Evolutionary conservation across 2,113 vertebrate genomes (phyloP), one percentile per base, ranked within the genome.

Genomic region (Cryptotis parvus): DNA sequence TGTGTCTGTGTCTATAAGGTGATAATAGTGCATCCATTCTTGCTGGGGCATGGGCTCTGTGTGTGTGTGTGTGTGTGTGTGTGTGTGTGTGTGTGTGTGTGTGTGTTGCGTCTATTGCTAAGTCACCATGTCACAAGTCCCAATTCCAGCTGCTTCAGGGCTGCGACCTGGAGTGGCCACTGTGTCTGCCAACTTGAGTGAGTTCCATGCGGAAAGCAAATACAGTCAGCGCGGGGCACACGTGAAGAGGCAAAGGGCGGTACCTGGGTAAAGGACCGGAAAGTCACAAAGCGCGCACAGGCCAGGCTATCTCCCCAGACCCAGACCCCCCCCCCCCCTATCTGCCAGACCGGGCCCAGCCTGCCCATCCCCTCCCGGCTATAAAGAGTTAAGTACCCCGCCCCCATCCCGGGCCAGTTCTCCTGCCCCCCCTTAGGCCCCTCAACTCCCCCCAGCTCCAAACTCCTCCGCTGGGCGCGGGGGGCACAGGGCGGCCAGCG

Each of bases 381-480:
- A 6, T 58, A 84, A 91, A 78, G 97, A 97, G 98, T 98, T 97
- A 97, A 97, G 95, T 65, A 68, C 72, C 55, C 84, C 27, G 63
- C 63, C 63, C 63, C 29, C 63, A 29, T 29, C 63, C 63, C 27
- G 61, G 8, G 43, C 45, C 87, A 1, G 15, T 63, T 29, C 49
- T 27, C 45, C 37, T 29, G 22, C 24, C 77, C 69, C 35, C 33
- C 9, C 75, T n/a, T 39, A 43, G 6, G 8, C 35, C 31, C 9
- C 20, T 5, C 26, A 1, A 26, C 45, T 35, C 69, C 35, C 10
- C 70, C n/a, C 45, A 45, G 4, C 45, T 20, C 7, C 20, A 88
- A 84, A 92, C 80, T 90, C 94, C 95, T 27, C 97, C 95, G 97
- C 96, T 96, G 94, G 97, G 93, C 11, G 63, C 2, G 3, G 68